Evolutionary conservation across 2,797 vertebrate genomes (phyloP).

Genomic region (Masticophis lateralis): DNA sequence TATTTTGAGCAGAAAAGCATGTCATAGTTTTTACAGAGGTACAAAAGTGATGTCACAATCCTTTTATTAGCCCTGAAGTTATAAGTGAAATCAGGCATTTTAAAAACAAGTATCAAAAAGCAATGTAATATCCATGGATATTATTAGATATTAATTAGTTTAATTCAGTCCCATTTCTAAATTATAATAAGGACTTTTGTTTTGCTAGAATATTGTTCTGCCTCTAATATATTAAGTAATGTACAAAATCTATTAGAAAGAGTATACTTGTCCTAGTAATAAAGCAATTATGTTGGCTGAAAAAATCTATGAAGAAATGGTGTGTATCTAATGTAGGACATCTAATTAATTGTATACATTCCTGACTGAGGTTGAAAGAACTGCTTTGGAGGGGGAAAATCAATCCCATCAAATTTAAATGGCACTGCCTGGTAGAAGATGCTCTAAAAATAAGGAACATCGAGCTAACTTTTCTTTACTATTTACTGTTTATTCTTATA

Average conservation of each 20-base stretch:
- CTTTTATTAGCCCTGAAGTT: not conserved
- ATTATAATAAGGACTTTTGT: not conserved
- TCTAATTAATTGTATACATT: slow-evolving; percentile 54
- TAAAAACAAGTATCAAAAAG: not conserved
- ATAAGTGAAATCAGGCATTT: not conserved
- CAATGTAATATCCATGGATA: not conserved
- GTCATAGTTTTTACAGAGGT: not conserved
- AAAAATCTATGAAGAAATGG: slow-evolving; percentile 59
- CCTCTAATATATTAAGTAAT: slow-evolving; percentile 28
- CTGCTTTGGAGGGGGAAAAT: slow-evolving; percentile 14
- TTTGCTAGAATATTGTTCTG: not conserved
- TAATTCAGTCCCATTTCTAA: not conserved
- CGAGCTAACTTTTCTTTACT: slow-evolving; percentile 18
- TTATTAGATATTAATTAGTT: not conserved
- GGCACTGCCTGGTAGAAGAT: slow-evolving; percentile 35
- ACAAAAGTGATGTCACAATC: not conserved
- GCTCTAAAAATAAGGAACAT: slow-evolving; percentile 16
- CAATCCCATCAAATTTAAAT: slow-evolving; percentile 30
- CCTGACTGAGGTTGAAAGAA: slow-evolving; percentile 47
- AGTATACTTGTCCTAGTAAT: slow-evolving; percentile 47
- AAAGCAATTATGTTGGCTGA: slow-evolving; percentile 53
- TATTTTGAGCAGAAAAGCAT: not conserved
- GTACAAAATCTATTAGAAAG: slow-evolving; percentile 29
- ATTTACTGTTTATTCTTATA: slow-evolving; percentile 11
- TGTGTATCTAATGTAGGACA: slow-evolving; percentile 48